These are phyloP conservation scores for Pachycephus smyrnensis DNA, from an alignment of 2,888 invertebrate species.

Conservation along the genomic window DNA sequence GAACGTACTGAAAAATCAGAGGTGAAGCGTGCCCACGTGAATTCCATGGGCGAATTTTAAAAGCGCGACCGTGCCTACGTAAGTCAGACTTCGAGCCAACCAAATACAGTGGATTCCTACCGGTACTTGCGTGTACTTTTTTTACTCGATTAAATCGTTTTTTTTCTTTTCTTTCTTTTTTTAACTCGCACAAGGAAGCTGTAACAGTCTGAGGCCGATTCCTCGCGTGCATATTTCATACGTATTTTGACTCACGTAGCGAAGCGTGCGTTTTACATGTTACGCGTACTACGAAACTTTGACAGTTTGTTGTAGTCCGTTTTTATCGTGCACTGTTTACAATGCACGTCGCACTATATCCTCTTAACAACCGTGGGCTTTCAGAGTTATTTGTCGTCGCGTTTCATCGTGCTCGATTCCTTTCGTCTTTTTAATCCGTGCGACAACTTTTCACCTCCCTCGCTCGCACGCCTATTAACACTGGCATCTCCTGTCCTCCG, in stretches of 20 bases:
- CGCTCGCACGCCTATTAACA: background rate
- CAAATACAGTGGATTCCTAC: background rate
- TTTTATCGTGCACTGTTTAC: background rate
- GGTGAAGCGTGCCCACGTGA: conserved; percentile 10
- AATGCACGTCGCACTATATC: background rate
- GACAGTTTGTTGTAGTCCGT: background rate
- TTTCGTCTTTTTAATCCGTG: background rate
- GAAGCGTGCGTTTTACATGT: background rate
- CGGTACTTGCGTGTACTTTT: background rate
- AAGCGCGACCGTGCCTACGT: conserved; percentile 6
- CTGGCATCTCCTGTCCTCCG: background rate
- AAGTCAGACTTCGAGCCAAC: background rate
- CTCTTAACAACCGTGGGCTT: background rate
- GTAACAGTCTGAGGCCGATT: background rate
- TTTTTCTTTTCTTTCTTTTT: background rate
- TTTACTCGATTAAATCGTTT: background rate
- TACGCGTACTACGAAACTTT: background rate
- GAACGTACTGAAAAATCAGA: conserved; percentile 1
- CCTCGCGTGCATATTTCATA: background rate
- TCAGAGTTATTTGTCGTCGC: background rate
- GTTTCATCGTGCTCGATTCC: background rate
- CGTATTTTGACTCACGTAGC: background rate
- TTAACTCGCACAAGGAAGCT: background rate
- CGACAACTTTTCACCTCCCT: background rate
- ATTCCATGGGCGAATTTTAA: conserved; percentile 7